Evolutionary conservation across 2,113 vertebrate species (phyloP).

Genomic region (Dinomys branickii): DNA sequence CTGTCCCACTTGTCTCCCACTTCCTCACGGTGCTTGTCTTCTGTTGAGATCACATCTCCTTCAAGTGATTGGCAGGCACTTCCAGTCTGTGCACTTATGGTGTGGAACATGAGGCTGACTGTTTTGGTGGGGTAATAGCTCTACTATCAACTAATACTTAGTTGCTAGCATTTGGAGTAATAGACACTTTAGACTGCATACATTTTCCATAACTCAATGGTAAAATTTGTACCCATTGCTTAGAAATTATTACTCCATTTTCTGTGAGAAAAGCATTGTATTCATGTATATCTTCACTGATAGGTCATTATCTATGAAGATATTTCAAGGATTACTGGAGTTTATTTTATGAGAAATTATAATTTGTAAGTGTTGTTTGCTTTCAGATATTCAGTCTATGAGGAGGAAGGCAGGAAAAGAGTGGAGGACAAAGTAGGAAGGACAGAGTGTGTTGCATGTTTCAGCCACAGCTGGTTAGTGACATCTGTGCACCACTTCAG

Average conservation of each 20-base stretch:
- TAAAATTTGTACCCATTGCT: constrained; percentile 50
- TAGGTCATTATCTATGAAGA: constrained; percentile 49
- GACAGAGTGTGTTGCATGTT: background rate
- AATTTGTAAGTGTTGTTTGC: background rate
- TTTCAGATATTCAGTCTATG: background rate
- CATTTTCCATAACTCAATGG: constrained; percentile 56
- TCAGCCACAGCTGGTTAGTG: background rate
- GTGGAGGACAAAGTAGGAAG: background rate
- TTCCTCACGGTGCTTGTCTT: background rate
- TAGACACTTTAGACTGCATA: background rate
- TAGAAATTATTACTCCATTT: constrained; percentile 54
- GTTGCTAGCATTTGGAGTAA: constrained; percentile 49
- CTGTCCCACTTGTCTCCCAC: background rate
- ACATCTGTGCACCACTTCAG: background rate
- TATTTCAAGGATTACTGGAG: background rate
- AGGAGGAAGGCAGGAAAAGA: no score
- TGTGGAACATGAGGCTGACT: background rate
- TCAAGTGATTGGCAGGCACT: background rate
- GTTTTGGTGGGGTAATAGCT: background rate
- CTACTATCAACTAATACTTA: background rate
- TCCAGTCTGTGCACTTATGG: background rate
- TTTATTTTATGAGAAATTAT: background rate
- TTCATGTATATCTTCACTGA: constrained; percentile 59
- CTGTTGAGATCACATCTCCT: background rate
- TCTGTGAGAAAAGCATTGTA: constrained; percentile 44